Percentiles rank a stretch among this genome's conserved stretches.
These are phyloP conservation scores for Zophobas morio DNA, from an alignment of 1,140 invertebrate species.

Conservation along the genomic window DNA sequence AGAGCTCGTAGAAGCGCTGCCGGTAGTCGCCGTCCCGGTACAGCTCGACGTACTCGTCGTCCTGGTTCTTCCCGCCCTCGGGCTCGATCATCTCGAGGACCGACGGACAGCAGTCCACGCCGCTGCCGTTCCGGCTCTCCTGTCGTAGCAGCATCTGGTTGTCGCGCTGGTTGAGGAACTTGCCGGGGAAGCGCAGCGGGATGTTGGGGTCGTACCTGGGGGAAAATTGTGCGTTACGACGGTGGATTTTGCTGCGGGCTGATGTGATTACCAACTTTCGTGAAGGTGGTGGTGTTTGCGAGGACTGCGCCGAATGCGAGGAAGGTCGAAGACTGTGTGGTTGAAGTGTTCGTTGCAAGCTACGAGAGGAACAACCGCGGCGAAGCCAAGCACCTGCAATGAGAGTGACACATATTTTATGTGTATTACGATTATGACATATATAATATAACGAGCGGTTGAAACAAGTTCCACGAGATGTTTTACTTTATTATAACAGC, in stretches of 20 bases:
- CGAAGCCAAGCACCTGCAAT: conserved; percentile 65
- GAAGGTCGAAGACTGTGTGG: conserved; percentile 50
- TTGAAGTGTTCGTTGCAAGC: conserved; percentile 61
- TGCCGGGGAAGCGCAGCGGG: conserved; percentile 57
- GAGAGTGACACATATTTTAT: neutral
- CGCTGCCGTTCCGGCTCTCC: conserved; percentile 72
- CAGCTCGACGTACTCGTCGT: conserved; percentile 82
- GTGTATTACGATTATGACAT: too few relatives aligned
- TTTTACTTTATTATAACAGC: too few relatives aligned
- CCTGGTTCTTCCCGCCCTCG: conserved; percentile 80
- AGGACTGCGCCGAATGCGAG: conserved; percentile 40
- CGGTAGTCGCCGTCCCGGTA: conserved; percentile 78
- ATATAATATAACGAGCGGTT: neutral
- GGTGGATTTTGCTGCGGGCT: neutral
- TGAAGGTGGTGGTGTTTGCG: conserved; percentile 44
- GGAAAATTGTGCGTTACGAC: neutral
- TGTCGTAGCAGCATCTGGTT: conserved; percentile 75
- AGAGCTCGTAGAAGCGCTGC: conserved; percentile 85
- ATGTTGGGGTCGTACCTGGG: conserved; percentile 58
- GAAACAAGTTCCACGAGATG: neutral
- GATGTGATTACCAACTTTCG: conserved; percentile 44
- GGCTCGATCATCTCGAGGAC: conserved; percentile 84
- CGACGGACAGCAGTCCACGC: conserved; percentile 85
- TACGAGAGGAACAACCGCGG: conserved; percentile 62
- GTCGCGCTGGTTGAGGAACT: conserved; percentile 70